Percentiles rank a stretch among this genome's conserved stretches.
Evolutionary conservation across 1,140 invertebrate genomes (phyloP).

Genomic region (Sesamia nonagrioides): DNA sequence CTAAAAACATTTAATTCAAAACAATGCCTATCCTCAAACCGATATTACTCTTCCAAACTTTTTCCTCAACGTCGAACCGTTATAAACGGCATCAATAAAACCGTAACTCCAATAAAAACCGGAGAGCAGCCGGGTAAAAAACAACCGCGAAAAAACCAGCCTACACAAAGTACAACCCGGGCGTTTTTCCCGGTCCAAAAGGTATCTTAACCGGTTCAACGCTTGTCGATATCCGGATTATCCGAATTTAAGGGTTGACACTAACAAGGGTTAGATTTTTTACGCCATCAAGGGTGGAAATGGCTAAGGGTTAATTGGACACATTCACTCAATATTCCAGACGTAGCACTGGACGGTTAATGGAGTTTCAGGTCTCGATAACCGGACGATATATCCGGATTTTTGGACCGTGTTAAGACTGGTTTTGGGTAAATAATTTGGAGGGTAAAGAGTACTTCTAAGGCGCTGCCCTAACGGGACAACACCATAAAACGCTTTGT

Average conservation of each 20-base stretch:
- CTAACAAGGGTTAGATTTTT: slow-evolving; percentile 75
- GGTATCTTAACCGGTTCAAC: slow-evolving; percentile 66
- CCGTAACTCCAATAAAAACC: slow-evolving; percentile 27
- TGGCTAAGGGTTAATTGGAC: slow-evolving; percentile 65
- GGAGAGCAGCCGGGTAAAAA: slow-evolving; percentile 24
- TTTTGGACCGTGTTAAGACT: slow-evolving; percentile 7
- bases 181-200: slow-evolving; percentile 42
- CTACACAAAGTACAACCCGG: slow-evolving; percentile 36
- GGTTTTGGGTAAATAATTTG: background rate
- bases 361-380: slow-evolving; percentile 41
- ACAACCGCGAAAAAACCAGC: slow-evolving; percentile 3
- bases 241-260: slow-evolving; percentile 72
- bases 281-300: slow-evolving; percentile 56
- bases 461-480: too few species aligned
- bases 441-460: background rate
- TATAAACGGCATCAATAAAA: slow-evolving; percentile 1
- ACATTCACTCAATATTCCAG: slow-evolving; percentile 61
- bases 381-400: slow-evolving; percentile 38
- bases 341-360: slow-evolving; percentile 29
- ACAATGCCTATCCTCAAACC: background rate
- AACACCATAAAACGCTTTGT: too few species aligned
- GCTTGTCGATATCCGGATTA: slow-evolving; percentile 70
- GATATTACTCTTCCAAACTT: background rate
- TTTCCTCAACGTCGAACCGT: background rate
- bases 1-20: slow-evolving; percentile 16